Base-by-base conservation (phyloP, 2,888 invertebrate genomes). In the Zaprionus bogoriensis region DNA sequence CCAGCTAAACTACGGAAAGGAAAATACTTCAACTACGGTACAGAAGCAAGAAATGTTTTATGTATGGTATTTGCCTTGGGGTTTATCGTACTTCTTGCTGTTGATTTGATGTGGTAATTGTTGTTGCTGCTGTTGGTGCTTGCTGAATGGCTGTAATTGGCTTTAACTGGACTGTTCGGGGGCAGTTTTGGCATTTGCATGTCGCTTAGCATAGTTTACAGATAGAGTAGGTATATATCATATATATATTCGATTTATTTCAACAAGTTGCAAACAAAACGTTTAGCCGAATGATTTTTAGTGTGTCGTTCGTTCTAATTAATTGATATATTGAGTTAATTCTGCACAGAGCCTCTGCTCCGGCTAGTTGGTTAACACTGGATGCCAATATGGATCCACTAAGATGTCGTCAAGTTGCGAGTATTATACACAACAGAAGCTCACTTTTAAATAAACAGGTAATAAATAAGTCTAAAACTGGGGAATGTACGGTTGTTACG, bases 351-450 rank as follows among this genome's bases (percentile, higher is more conserved):
- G 17, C 14, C 36, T 44, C 63, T 54, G 51, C 50, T 58, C 57
- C 27, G 50, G 38, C 55, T 72, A 61, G 39, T 45, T 36, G 14
- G 6, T 36, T 36, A 36, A 36, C 14, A 36, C 17, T 71, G 74
- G 70, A 71, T 74, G 64, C 70, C 70, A 71, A 74, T 68, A 63
- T 74, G 74, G 69, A 63, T 63, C 51, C 47, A 38, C 38, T 60
- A 47, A 48, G 52, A 59, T 74, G 38, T 6, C 9, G 17, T 52
- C n/a, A 14, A 28, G 36, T 59, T 42, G 63, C 69, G 57, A 71
- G 64, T 74, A 58, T 69, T 52, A 12, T 42, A 28, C 42, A 66
- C 53, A 66, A 48, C 41, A 65, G 9, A 32, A 55, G 46, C 45
- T n/a, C n/a, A n/a, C n/a, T n/a, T n/a, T n/a, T 36, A 27, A 27